These are phyloP conservation scores for Pelmatolapia mariae DNA, from an alignment of 2,113 vertebrate genomes.

Conservation along the genomic window DNA sequence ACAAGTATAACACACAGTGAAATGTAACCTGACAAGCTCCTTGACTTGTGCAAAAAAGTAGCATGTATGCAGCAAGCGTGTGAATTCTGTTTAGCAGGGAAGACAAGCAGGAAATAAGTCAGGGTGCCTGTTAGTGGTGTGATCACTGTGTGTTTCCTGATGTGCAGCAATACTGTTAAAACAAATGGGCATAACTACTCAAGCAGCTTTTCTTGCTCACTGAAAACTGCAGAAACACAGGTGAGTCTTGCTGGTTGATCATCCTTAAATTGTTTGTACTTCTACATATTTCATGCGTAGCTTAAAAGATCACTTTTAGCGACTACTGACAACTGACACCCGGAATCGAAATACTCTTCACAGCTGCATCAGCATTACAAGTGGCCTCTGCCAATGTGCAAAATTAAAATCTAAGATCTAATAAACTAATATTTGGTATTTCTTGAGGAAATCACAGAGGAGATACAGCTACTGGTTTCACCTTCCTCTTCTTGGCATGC, in stretches of 20 bases:
- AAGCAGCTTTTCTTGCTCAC: not conserved
- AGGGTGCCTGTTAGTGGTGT: not conserved
- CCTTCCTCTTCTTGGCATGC: not conserved
- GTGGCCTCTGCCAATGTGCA: not conserved
- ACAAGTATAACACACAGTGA: too few species aligned
- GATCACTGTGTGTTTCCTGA: not conserved
- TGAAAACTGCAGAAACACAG: not conserved
- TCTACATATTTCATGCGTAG: not conserved
- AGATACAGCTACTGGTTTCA: too few species aligned
- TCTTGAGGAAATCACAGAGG: too few species aligned
- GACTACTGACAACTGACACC: accelerated
- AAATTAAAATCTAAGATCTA: not conserved
- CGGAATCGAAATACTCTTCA: not conserved
- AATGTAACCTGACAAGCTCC: too few species aligned
- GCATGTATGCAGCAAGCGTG: too few species aligned
- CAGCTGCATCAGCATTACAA: not conserved
- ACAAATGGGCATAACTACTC: not conserved
- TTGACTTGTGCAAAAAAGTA: too few species aligned
- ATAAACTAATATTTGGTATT: accelerated
- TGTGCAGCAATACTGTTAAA: not conserved
- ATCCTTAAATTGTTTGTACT: not conserved
- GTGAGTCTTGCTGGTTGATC: not conserved
- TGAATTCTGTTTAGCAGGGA: too few species aligned
- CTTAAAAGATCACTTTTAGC: not conserved
- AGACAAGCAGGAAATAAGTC: not conserved